Conservation (phyloP, 2,113 vertebrate genomes). For the Phalacrocorax carbo region DNA sequence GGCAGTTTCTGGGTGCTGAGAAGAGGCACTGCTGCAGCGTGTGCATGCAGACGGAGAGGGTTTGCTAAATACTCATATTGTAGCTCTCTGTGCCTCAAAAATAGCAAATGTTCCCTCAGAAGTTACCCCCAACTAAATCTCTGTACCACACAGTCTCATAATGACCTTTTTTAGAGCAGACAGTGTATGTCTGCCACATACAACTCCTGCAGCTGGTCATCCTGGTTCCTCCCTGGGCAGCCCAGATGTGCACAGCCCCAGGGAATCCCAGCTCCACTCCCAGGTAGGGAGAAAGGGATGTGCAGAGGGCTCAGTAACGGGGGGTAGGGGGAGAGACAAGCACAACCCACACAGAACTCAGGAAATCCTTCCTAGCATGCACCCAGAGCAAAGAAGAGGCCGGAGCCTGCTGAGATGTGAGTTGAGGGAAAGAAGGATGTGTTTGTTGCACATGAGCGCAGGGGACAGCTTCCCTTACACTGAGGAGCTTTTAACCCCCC, state of each 20-base stretch:
- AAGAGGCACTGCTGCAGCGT: background rate
- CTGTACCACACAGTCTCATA: background rate
- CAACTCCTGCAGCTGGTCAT: background rate
- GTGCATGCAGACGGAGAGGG: background rate
- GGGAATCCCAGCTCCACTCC: background rate
- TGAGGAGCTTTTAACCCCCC: background rate
- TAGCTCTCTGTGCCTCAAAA: background rate
- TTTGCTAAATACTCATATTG: background rate
- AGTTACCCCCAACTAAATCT: background rate
- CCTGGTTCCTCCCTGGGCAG: background rate
- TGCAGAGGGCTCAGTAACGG: background rate
- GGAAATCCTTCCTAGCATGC: background rate
- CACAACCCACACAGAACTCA: background rate
- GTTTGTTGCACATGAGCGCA: background rate
- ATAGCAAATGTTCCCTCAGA: background rate
- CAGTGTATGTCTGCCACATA: fast-evolving
- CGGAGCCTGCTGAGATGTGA: background rate
- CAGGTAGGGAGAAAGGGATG: background rate
- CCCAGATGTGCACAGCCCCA: background rate
- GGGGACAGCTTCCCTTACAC: background rate
- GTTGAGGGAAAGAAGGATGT: background rate
- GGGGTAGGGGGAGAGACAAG: background rate
- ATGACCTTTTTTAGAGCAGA: background rate
- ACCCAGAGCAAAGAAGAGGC: background rate
- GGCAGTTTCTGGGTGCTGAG: background rate